Evolutionary conservation across 2,113 vertebrate genomes (phyloP), one percentile per base, ranked within the genome.

Genomic region (Puffinus mauretanicus): DNA sequence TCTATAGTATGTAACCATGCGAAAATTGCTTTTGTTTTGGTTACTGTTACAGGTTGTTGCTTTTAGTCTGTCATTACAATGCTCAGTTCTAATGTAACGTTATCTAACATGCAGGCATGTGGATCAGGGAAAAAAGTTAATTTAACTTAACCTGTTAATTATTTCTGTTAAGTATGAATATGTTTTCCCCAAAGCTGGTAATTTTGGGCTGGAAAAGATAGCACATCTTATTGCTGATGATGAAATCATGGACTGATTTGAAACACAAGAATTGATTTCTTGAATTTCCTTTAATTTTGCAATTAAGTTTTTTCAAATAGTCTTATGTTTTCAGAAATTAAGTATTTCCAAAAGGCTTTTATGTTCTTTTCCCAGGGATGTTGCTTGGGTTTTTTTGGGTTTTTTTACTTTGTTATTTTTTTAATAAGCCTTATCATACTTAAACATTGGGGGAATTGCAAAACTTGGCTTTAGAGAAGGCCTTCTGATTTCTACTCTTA

Each of bases 41-140:
- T 98, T 98, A 97, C 94, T 95, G 92, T 90, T 94, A 82, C 94
- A 95, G 88, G 88, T 89, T 92, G 91, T 96, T 85, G 90, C 93
- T 97, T 94, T 96, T 97, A 96, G 94, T 95, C 78, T 93, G 90
- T 97, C 84, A 60, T 91, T 77, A 91, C 87, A 80, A 44, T 90
- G 91, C 89, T 96, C 86, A 17, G 86, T 94, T 97, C 77, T 96
- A 93, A 69, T 97, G 52, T 95, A 96, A 94, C 32, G 3, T 76
- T 95, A 92, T 94, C 94, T 97, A 99, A 99, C 98, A 98, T 99
- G 98, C 98, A 98, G 98, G 98, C 99, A 98, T 99, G 98, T 99
- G 98, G 98, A 98, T 96, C 95, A 92, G 86, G 97, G 95, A 79
- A 77, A 93, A 66, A 92, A 78, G 82, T 90, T 97, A 94, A 94